These are phyloP conservation scores for Tachysurus vachellii DNA, from an alignment of 2,113 vertebrate genomes.

Conservation along the genomic window DNA sequence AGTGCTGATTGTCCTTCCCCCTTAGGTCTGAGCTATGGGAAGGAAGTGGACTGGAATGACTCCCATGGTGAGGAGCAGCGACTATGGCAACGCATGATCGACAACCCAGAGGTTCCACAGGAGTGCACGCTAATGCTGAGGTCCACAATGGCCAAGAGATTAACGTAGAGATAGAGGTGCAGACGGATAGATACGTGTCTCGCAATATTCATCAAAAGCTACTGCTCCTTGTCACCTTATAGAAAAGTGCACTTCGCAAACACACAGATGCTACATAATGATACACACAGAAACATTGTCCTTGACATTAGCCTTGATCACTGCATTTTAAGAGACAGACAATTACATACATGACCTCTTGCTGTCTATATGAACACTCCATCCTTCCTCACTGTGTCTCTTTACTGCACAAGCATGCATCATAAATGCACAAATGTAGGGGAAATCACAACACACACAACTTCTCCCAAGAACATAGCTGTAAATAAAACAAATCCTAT, in stretches of 20 bases:
- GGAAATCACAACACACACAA: background rate
- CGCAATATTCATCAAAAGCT: conserved; percentile 44
- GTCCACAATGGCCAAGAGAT: conserved; percentile 86
- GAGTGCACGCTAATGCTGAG: conserved; percentile 92
- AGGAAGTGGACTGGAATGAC: conserved; percentile 95
- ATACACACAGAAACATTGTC: conserved; percentile 15
- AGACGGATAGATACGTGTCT: conserved; percentile 7
- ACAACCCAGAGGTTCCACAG: conserved; percentile 83
- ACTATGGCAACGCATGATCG: conserved; percentile 92
- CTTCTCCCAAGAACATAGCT: background rate
- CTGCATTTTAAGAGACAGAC: background rate
- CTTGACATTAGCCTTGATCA: conserved; percentile 7
- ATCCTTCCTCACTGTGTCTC: background rate
- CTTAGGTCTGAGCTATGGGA: conserved; percentile 86
- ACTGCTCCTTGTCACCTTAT: conserved; percentile 33
- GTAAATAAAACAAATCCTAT: background rate
- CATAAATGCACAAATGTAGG: conserved; percentile 17
- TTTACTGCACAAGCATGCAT: conserved; percentile 19
- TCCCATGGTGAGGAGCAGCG: conserved; percentile 87
- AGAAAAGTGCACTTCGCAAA: conserved; percentile 38
- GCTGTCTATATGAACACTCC: background rate
- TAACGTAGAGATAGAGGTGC: conserved; percentile 56
- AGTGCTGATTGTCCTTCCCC: conserved; percentile 1
- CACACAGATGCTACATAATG: background rate
- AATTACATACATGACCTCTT: background rate